These are phyloP conservation scores for Ophioninae sp. DNA, from an alignment of 2,888 invertebrate species.

Conservation along the genomic window DNA sequence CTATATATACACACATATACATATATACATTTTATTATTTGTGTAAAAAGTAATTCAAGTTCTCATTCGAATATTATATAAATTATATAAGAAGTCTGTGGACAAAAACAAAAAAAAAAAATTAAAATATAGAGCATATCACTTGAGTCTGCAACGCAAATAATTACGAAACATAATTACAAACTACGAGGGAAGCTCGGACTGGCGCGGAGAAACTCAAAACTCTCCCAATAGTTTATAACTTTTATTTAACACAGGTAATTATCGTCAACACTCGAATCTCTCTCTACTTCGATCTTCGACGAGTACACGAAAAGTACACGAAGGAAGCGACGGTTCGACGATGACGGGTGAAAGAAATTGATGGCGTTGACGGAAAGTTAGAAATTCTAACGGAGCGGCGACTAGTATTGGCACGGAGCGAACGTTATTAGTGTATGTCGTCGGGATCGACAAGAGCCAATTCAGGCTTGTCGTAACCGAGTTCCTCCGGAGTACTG, in stretches of 20 bases:
- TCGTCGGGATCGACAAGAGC: constrained; percentile 90
- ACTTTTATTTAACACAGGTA: constrained; percentile 60
- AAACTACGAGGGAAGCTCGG: constrained; percentile 1
- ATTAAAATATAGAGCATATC: constrained; percentile 75
- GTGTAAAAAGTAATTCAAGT: constrained; percentile 72
- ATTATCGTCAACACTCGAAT: background rate
- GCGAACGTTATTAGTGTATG: constrained; percentile 80
- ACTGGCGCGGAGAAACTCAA: background rate
- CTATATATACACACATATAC: constrained; percentile 46
- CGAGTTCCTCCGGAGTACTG: constrained; percentile 96
- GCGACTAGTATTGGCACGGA: constrained; percentile 47
- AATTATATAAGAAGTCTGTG: constrained; percentile 69
- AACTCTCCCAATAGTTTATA: constrained; percentile 25
- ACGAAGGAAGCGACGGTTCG: background rate
- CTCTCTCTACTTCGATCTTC: background rate
- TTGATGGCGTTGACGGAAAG: constrained; percentile 22
- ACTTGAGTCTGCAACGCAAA: constrained; percentile 55
- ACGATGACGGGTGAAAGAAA: constrained; percentile 23
- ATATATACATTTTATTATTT: constrained; percentile 68
- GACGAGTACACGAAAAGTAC: constrained; percentile 50
- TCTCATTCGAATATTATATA: constrained; percentile 67
- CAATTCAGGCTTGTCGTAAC: constrained; percentile 98
- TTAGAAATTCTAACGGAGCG: constrained; percentile 35
- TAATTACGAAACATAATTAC: background rate
- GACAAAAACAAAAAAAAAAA: constrained; percentile 67